phyloP scores from a whole-genome alignment of 2,797 vertebrate genomes.

The Falco cherrug region DNA sequence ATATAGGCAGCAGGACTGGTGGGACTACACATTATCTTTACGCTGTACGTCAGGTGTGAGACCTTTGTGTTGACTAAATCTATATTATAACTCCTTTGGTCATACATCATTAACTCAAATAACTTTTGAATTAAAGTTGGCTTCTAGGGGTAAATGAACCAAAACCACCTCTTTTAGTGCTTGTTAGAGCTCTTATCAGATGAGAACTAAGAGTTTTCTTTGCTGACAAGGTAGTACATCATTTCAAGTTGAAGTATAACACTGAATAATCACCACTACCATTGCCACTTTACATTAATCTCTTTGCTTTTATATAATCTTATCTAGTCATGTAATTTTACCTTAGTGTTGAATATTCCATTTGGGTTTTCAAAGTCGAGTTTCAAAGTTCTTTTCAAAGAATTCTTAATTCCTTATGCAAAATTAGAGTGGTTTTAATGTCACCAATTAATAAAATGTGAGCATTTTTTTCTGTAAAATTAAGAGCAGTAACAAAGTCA shows the following conservation, averaged over 20 bases:
- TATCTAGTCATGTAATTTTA: background rate
- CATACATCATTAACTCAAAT: constrained; percentile 23
- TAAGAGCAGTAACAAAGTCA: background rate
- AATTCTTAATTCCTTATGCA: background rate
- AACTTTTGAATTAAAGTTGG: background rate
- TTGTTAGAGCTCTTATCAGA: constrained; percentile 5
- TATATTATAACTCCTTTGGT: background rate
- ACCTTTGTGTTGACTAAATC: background rate
- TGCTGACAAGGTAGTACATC: constrained; percentile 5
- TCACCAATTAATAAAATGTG: background rate
- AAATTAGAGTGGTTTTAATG: background rate
- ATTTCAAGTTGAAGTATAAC: background rate
- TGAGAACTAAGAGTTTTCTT: constrained; percentile 28
- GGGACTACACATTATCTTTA: background rate
- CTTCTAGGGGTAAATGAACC: constrained; percentile 22
- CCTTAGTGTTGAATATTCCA: background rate
- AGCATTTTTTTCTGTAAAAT: background rate
- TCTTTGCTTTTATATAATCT: background rate
- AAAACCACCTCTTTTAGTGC: constrained; percentile 25
- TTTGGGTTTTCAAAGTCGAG: background rate
- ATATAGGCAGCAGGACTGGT: background rate
- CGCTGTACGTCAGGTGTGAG: rapidly evolving
- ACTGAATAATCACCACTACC: background rate
- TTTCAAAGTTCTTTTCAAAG: no score
- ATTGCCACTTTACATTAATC: background rate